These are phyloP conservation scores for Lasiurus cinereus DNA, from an alignment of 2,113 vertebrate genomes.

Conservation along the genomic window DNA sequence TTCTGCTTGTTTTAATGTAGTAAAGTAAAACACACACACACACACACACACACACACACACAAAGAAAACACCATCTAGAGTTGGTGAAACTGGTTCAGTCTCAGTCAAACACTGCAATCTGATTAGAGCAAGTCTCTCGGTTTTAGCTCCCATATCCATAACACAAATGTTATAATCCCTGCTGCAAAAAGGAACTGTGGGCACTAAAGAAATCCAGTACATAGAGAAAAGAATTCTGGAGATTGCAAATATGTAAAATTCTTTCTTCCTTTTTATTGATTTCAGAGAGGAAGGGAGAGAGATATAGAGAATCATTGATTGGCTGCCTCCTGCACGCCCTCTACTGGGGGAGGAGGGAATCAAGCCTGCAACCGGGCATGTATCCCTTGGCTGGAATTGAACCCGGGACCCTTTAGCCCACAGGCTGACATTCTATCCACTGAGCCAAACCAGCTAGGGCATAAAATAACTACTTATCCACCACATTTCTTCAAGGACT, in stretches of 20 bases:
- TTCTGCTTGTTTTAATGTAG: neutral
- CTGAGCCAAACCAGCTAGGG: too few species aligned
- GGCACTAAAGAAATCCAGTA: slow-evolving; percentile 15
- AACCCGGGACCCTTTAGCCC: too few species aligned
- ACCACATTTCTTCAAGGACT: neutral
- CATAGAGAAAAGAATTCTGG: neutral
- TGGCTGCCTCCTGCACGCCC: too few species aligned
- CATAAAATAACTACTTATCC: neutral
- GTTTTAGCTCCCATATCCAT: neutral
- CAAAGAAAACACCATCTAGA: neutral
- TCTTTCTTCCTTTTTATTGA: too few species aligned
- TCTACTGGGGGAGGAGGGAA: too few species aligned
- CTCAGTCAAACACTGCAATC: neutral
- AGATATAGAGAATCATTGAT: too few species aligned
- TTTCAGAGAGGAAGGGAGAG: too few species aligned
- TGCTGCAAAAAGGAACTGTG: neutral
- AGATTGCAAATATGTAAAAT: neutral
- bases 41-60: too few species aligned
- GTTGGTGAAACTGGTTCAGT: neutral
- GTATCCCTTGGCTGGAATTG: too few species aligned
- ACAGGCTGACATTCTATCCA: too few species aligned
- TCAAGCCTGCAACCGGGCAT: too few species aligned
- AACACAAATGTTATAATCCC: neutral
- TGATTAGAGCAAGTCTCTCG: neutral
- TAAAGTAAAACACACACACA: neutral